Evolutionary conservation across 2,797 vertebrate genomes (phyloP).

Genomic region (Sebastes vulpes): DNA sequence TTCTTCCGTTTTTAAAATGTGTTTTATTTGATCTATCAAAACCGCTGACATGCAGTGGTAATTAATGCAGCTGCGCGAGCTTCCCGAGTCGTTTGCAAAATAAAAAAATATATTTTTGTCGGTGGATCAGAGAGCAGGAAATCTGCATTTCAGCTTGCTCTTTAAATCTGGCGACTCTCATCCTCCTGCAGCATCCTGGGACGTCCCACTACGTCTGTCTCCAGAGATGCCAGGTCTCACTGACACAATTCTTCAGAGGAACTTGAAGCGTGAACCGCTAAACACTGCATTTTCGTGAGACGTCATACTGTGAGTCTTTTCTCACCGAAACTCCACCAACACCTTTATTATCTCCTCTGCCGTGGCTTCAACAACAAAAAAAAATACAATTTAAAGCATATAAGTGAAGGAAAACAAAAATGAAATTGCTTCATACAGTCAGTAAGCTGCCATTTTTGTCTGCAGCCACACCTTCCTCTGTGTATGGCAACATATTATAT

Average conservation of each 20-base stretch:
- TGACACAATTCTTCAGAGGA: slow-evolving; percentile 56
- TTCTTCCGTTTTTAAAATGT: slow-evolving; percentile 29
- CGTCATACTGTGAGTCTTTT: slow-evolving; percentile 48
- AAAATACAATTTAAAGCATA: neutral
- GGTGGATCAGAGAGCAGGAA: slow-evolving; percentile 23
- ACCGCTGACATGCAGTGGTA: slow-evolving; percentile 27
- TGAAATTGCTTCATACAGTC: neutral
- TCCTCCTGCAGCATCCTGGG: slow-evolving; percentile 37
- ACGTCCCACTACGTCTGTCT: slow-evolving; percentile 55
- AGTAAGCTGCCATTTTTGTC: neutral
- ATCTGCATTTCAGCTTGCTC: slow-evolving; percentile 4
- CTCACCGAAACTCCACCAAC: neutral
- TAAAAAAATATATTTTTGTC: neutral
- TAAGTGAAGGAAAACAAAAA: neutral
- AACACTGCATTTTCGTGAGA: slow-evolving; percentile 38
- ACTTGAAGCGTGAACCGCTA: slow-evolving; percentile 59
- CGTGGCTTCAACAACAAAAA: neutral
- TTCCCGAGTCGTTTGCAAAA: slow-evolving; percentile 2
- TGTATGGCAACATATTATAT: slow-evolving; percentile 4
- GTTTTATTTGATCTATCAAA: slow-evolving; percentile 46
- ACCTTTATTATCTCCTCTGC: slow-evolving; percentile 17
- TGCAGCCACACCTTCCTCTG: neutral
- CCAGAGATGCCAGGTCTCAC: slow-evolving; percentile 56
- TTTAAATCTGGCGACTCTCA: slow-evolving; percentile 40
- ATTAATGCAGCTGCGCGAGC: slow-evolving; percentile 30